Percentiles rank a stretch among this genome's conserved stretches.
Evolutionary conservation across 2,888 invertebrate genomes (phyloP).

Genomic region (Ceraclea dissimilis): DNA sequence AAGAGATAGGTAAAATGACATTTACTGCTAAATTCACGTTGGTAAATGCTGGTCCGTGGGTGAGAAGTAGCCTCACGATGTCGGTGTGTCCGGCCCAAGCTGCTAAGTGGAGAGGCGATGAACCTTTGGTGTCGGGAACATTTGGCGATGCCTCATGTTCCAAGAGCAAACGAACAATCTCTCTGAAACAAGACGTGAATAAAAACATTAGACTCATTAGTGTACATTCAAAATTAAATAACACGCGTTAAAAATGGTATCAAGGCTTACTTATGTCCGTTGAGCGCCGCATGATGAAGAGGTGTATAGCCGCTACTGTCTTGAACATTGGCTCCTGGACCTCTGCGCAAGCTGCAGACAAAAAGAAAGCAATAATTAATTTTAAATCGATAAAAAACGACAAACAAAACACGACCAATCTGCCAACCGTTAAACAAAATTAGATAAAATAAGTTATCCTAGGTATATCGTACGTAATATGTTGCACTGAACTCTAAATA

Average conservation of each 20-base stretch:
- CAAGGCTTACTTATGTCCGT: constrained; percentile 88
- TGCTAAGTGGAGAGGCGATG: constrained; percentile 86
- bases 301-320: constrained; percentile 91
- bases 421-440: constrained; percentile 18
- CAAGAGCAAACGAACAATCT: constrained; percentile 76
- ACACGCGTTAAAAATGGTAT: constrained; percentile 22
- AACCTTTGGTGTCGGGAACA: constrained; percentile 82
- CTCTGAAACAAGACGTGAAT: constrained; percentile 45
- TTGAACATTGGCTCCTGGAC: constrained; percentile 87
- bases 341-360: constrained; percentile 65
- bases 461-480: too few species aligned
- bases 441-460: constrained; percentile 7
- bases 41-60: constrained; percentile 72
- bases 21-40: constrained; percentile 76
- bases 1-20: too few species aligned
- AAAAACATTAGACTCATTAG: too few species aligned
- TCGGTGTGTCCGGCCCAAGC: constrained; percentile 91
- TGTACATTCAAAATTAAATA: too few species aligned
- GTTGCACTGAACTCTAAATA: too few species aligned
- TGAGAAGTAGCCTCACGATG: constrained; percentile 77
- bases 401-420: too few species aligned
- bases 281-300: constrained; percentile 87
- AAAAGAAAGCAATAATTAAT: constrained; percentile 29
- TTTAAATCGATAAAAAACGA: too few species aligned
- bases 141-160: constrained; percentile 85